Evolutionary conservation across 2,113 vertebrate species (phyloP).

Genomic region (Arvicanthis niloticus): DNA sequence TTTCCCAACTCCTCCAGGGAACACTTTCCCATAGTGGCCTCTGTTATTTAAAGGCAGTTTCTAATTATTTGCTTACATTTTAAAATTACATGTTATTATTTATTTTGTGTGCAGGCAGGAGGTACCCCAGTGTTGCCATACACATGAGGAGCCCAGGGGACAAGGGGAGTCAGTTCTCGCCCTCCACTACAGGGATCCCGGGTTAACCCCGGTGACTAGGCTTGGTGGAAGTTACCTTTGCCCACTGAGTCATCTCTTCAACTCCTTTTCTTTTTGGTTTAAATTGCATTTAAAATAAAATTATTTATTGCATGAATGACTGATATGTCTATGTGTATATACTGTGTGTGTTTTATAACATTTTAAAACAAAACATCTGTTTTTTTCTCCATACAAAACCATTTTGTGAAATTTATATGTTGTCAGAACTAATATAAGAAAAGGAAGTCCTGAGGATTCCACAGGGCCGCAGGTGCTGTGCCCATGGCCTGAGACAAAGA

Average conservation of each 20-base stretch:
- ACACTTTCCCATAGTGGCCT: accelerated
- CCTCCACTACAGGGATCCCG: accelerated
- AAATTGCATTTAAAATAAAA: neutral
- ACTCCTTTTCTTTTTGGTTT: neutral
- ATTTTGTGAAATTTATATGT: neutral
- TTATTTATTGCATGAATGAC: neutral
- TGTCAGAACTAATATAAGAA: neutral
- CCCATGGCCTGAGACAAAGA: neutral
- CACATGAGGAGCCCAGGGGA: no score
- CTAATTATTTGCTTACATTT: neutral
- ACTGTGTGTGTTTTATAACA: neutral
- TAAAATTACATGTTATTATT: neutral
- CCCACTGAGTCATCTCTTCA: neutral
- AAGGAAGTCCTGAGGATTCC: neutral
- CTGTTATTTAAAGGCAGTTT: neutral
- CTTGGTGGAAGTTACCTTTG: neutral
- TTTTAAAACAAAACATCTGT: neutral
- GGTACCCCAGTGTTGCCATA: neutral
- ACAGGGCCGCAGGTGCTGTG: no score
- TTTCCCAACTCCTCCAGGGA: accelerated
- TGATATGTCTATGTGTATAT: neutral
- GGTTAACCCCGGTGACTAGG: no score
- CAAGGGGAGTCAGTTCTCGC: neutral
- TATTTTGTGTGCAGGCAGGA: neutral
- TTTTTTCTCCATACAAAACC: neutral